Base-by-base conservation (phyloP, 2,797 vertebrate genomes). In the Selene dorsalis region DNA sequence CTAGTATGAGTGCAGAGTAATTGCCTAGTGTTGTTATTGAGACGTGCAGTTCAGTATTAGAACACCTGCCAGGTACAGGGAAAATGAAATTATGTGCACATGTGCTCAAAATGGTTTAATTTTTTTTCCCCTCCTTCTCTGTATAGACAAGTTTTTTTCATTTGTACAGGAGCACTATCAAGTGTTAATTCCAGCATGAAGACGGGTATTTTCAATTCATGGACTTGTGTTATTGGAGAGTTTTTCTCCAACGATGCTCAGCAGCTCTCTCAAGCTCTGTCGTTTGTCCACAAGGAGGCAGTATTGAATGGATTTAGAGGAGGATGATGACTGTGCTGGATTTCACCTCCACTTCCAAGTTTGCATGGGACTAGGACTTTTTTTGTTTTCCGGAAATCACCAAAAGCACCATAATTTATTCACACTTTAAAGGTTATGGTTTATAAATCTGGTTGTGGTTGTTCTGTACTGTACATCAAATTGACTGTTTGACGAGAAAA, bases 281-380 rank as follows among this genome's bases (percentile, higher is more conserved):
- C 38, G 73, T 71, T 58, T 82, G 73, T 85, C 91, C 92, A 92
- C 89, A 52, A 20, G 84, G 87, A 65, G 90, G 86, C 85, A 63
- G 67, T 57, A 38, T 74, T 82, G 67, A 64, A 50, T 75, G 17
- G 22, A 67, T 74, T 59, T 59, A 59, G 12, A 69, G 16, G 22
- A 48, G 14, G 57, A 14, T 26, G 26, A 48, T 1, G 30, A 77
- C 30, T 82, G 45, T 52, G 41, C 63, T 61, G 68, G 24, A 26
- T 69, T 75, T 78, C 20, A 65, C 79, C 30, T 70, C 73, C 32
- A 68, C 22, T 38, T 73, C 57, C 50, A 69, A 62, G 65, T 73
- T 55, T 78, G 71, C 82, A 86, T 80, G 73, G 16, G 26, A 64
- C 35, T 9, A 24, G 47, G 63, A 16, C 11, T n/a, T 55, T 24